A percentile compares a stretch with the other conserved stretches of the same genome.
Evolutionary conservation across 1,140 invertebrate species (phyloP).

Genomic region (Halyomorpha halys): DNA sequence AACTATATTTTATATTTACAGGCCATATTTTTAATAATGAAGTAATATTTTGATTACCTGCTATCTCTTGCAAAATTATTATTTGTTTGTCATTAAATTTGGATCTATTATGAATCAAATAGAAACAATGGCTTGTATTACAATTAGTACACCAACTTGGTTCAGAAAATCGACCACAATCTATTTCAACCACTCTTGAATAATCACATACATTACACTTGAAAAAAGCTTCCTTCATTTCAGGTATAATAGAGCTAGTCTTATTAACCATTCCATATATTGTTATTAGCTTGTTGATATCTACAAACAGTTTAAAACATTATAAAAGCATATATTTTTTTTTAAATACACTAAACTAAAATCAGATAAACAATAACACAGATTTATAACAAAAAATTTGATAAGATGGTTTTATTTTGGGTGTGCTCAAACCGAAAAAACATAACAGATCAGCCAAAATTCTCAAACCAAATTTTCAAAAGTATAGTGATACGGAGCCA

Average conservation of each 20-base stretch:
- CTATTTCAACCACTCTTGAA: slow-evolving; percentile 71
- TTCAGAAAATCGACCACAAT: slow-evolving; percentile 87
- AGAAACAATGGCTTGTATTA: slow-evolving; percentile 88
- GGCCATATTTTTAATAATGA: too few species aligned
- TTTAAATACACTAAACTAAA: too few species aligned
- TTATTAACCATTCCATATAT: slow-evolving; percentile 95
- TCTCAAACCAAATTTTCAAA: too few species aligned
- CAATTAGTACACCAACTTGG: slow-evolving; percentile 89
- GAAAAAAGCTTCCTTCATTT: slow-evolving; percentile 97
- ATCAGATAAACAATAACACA: too few species aligned
- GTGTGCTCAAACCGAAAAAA: too few species aligned
- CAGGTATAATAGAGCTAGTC: slow-evolving; percentile 88
- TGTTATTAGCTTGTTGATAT: slow-evolving; percentile 97
- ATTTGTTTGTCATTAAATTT: slow-evolving; percentile 97
- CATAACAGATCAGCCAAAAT: too few species aligned
- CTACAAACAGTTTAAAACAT: slow-evolving; percentile 44
- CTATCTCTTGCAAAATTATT: slow-evolving; percentile 95
- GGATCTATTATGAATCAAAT: slow-evolving; percentile 89
- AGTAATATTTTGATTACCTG: too few species aligned
- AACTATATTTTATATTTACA: too few species aligned
- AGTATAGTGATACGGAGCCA: too few species aligned
- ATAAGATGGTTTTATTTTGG: too few species aligned
- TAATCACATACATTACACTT: slow-evolving; percentile 85
- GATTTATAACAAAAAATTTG: too few species aligned
- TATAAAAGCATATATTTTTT: too few species aligned